Evolutionary conservation across 2,888 invertebrate species (phyloP).

Genomic region (Prosapia bicincta): DNA sequence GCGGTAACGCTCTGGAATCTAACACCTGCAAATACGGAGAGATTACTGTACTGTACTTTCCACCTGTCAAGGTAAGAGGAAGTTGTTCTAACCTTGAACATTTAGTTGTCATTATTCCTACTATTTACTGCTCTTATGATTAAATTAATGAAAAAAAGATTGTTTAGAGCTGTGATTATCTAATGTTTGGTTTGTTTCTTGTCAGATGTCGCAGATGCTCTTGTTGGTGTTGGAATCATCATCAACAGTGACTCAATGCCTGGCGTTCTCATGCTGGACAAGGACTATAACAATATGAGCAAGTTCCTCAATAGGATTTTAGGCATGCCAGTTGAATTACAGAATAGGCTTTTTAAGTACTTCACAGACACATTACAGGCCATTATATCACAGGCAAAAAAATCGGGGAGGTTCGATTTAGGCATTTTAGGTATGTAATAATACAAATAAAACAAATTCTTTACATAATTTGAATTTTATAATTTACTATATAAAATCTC

Average conservation of each 20-base stretch:
- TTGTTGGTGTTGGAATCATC: slow-evolving; percentile 94
- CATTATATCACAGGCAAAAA: slow-evolving; percentile 89
- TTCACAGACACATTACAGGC: slow-evolving; percentile 94
- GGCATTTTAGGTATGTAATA: slow-evolving; percentile 64
- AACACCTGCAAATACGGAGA: too few relatives aligned
- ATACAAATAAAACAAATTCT: too few relatives aligned
- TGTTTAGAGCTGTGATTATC: too few relatives aligned
- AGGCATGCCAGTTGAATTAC: slow-evolving; percentile 95
- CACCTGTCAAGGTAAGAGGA: too few relatives aligned
- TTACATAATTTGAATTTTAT: too few relatives aligned
- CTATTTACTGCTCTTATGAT: too few relatives aligned
- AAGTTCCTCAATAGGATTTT: slow-evolving; percentile 97
- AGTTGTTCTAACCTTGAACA: too few relatives aligned
- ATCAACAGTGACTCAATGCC: slow-evolving; percentile 80
- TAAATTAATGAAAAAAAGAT: too few relatives aligned
- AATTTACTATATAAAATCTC: too few relatives aligned
- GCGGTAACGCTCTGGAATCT: too few relatives aligned
- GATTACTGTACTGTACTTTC: too few relatives aligned
- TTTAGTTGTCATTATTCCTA: too few relatives aligned
- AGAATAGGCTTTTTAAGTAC: slow-evolving; percentile 95
- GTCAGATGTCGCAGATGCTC: slow-evolving; percentile 83
- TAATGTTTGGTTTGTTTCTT: not conserved
- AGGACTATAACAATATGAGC: slow-evolving; percentile 96
- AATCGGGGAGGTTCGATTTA: slow-evolving; percentile 93
- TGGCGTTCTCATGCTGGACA: slow-evolving; percentile 76